Evolutionary conservation across 2,888 invertebrate species (phyloP).

Genomic region (Melinaea marsaeus): DNA sequence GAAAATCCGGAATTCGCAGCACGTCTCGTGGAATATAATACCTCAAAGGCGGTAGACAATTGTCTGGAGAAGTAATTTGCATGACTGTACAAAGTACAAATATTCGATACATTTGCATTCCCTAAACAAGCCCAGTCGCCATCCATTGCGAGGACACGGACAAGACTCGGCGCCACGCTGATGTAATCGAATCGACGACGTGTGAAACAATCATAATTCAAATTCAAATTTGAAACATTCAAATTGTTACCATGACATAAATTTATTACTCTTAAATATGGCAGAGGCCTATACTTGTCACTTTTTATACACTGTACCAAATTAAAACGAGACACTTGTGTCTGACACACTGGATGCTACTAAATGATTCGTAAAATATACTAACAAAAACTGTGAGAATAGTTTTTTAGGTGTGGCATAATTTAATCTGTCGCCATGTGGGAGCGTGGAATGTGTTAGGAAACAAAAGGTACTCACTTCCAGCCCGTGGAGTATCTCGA

Average conservation of each 20-base stretch:
- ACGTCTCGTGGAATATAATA: constrained; percentile 58
- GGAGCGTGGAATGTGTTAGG: too few relatives aligned
- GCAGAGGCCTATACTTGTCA: too few relatives aligned
- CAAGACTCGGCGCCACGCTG: constrained; percentile 52
- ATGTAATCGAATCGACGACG: constrained; percentile 61
- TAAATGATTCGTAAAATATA: constrained; percentile 29
- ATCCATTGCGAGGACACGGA: constrained; percentile 50
- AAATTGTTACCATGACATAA: constrained; percentile 57
- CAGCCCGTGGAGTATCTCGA: constrained; percentile 98
- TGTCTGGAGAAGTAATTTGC: constrained; percentile 67
- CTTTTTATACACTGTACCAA: too few relatives aligned
- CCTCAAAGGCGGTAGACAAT: constrained; percentile 71
- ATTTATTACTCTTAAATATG: too few relatives aligned
- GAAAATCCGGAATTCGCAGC: constrained; percentile 62
- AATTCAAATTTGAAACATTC: constrained; percentile 60
- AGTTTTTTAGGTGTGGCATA: constrained; percentile 37
- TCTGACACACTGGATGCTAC: constrained; percentile 48
- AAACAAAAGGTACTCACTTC: too few relatives aligned
- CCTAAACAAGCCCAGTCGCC: constrained; percentile 51
- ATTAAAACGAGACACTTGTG: too few relatives aligned
- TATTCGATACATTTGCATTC: constrained; percentile 70
- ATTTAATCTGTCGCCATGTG: too few relatives aligned
- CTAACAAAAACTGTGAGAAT: constrained; percentile 48
- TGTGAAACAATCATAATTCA: constrained; percentile 54
- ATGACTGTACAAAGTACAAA: constrained; percentile 55